Base-by-base conservation (phyloP, 64 coral and sea anemone genomes). In the Montipora sp. region DNA sequence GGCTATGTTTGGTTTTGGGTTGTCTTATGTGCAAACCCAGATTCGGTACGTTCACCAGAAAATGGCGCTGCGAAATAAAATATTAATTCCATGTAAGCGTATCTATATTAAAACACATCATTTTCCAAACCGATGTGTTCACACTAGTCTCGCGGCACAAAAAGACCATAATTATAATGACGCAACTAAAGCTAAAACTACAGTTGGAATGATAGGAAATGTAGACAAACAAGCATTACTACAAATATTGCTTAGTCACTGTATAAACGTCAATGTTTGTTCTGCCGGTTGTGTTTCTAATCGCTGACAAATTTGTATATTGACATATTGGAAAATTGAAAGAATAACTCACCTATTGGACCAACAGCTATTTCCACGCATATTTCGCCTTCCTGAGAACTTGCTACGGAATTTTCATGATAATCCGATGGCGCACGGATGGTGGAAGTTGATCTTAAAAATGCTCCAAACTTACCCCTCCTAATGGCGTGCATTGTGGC, bases 381-480 rank as follows among this genome's bases (percentile, higher is more conserved):
- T 47, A 50, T 51, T 45, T 85, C 82, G 47, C 7, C 45, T 23
- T 85, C 82, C 5, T 71, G 63, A 15, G 82, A 71, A 20, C 20
- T 85, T 21, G 61, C 21, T n/a, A 71, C 48, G 65, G 82, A 85
- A 85, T 85, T 67, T 85, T 71, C 82, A 48, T 71, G 8, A 63
- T 71, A 19, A 7, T 47, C 75, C 18, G 3, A 57, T 8, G 20
- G 49, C 0, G 11, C 15, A 19, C 44, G 3, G 3, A 15, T 2
- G 4, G 82, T 16, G 10, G 13, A 60, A 6, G 19, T 5, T 49
- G 46, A 9, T 63, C 68, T 85, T 2, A 50, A 12, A 14, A 85
- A 85, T 8, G 82, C 65, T 72, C 63, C 1, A 59, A 85, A 85
- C 47, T 85, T 85, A 4, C 82, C 82, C 3, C 82, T 71, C 11